Evolutionary conservation across 1,140 invertebrate species (phyloP), one percentile per base, ranked within the genome.

Genomic region (Microplitis mediator): DNA sequence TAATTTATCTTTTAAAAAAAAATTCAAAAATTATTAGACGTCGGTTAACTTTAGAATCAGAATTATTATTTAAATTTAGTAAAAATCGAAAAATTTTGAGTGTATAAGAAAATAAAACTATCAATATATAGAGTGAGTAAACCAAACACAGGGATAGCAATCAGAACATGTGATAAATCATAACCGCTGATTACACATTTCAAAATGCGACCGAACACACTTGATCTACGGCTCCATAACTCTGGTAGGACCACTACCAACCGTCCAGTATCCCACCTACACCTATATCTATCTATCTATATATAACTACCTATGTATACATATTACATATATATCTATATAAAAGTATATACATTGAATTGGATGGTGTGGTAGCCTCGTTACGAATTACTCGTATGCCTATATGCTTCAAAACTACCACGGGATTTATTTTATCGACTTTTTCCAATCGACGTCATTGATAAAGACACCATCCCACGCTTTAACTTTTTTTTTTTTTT

Each of bases 101-200:
- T 58, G 14, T 5, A 16, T 23, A 54, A 60, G n/a, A 35, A 11
- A 61, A 56, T 9, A 34, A 60, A 58, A 52, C 31, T 14, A 9
- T 67, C 50, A 23, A 23, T 23, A 23, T 23, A 54, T 54, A 16
- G 39, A 52, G 8, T 16, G 50, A 31, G 39, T 65, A 23, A 50
- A 13, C 63, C 16, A 67, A n/a, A 32, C n/a, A 74, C 62, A 75
- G 63, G 77, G 81, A 83, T 80, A 77, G 77, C 78, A 82, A 82
- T 82, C 80, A 78, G 77, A 73, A 76, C 74, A 70, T 73, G 58
- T 76, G 74, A 79, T 84, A 84, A 84, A 84, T 84, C 82, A 84
- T 80, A 70, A 62, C 39, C 77, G 79, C 81, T 85, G 82, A 85
- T 85, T 85, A 85, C 83, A 83, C 81, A 85, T 84, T 83, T 84